Evolutionary conservation across 2,888 invertebrate genomes (phyloP), one percentile per base, ranked within the genome.

Genomic region (Coleophora flavipennella): DNA sequence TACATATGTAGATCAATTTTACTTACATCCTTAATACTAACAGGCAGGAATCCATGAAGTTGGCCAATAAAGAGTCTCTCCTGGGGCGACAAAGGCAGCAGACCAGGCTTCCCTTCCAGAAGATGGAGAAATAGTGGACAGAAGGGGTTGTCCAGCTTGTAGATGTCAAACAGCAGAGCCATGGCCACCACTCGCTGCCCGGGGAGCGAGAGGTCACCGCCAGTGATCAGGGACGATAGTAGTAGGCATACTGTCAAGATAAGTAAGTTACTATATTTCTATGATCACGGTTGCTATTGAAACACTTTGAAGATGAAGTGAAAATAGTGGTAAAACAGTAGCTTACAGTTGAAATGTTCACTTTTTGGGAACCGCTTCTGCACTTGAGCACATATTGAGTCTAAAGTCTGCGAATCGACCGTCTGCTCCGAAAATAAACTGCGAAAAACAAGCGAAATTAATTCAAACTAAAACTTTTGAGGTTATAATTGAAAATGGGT

Each of bases 321-420:
- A 31, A 29, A 11, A 12, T 20, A 6, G 3, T 8, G 20, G 25
- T 27, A 13, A 45, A 48, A 47, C 36, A 45, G 14, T 11, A 54
- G 81, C 78, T 73, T 67, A 90, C 90, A 80, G 78, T 93, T 93
- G 62, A 93, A 94, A 66, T 91, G 90, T 57, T 94, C 93, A 38
- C 90, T 87, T 66, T 90, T 90, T 13, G 90, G 87, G 67, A 95
- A 95, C 52, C 89, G 89, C 63, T 92, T 93, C 62, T 92, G 92
- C 32, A 95, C 86, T 61, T 92, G 92, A 51, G 87, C 85, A 38
- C 92, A 90, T 55, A 96, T 86, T 33, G 87, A 86, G 58, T 96
- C 95, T 62, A 96, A 84, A 25, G 90, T 89, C 64, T 91, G 91
- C 41, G 88, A 87, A 64, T 91, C 91, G 26, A 92, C 88, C 43